Percentiles rank a stretch among this genome's conserved stretches.
These are phyloP conservation scores for Campylomormyrus numenius DNA, from an alignment of 2,113 vertebrate species.

Conservation along the genomic window DNA sequence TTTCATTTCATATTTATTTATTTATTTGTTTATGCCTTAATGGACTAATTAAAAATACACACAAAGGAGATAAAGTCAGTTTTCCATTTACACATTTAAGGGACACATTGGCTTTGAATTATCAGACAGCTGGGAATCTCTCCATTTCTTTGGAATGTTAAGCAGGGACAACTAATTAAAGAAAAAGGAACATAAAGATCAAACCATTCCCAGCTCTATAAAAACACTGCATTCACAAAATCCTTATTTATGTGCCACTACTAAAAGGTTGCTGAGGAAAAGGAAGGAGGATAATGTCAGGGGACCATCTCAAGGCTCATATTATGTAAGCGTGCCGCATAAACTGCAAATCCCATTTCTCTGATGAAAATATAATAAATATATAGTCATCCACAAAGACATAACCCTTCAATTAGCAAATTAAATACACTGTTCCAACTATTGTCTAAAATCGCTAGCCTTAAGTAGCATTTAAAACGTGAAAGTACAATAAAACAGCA, in stretches of 20 bases:
- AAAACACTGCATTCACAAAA: background rate
- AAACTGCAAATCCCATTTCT: background rate
- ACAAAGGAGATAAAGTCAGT: background rate
- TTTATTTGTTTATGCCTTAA: background rate
- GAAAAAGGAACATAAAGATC: background rate
- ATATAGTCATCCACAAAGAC: background rate
- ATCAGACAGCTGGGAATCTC: background rate
- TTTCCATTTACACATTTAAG: background rate
- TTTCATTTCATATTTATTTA: background rate
- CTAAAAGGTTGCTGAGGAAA: background rate
- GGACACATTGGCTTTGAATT: background rate
- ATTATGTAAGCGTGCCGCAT: background rate
- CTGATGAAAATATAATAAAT: background rate
- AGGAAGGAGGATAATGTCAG: background rate
- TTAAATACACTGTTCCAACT: background rate
- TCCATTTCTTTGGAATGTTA: slow-evolving; percentile 12
- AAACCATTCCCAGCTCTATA: background rate
- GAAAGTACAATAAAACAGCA: slow-evolving; percentile 16
- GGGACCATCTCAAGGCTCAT: background rate
- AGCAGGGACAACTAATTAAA: background rate
- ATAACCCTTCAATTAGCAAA: slow-evolving; percentile 23
- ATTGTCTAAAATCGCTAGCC: background rate
- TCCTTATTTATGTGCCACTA: slow-evolving; percentile 3
- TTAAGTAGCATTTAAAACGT: background rate
- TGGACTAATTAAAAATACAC: background rate